A percentile compares a stretch with the other conserved stretches of the same genome.
Conservation (phyloP, 2,888 invertebrate species). For the Carabus problematicus region DNA sequence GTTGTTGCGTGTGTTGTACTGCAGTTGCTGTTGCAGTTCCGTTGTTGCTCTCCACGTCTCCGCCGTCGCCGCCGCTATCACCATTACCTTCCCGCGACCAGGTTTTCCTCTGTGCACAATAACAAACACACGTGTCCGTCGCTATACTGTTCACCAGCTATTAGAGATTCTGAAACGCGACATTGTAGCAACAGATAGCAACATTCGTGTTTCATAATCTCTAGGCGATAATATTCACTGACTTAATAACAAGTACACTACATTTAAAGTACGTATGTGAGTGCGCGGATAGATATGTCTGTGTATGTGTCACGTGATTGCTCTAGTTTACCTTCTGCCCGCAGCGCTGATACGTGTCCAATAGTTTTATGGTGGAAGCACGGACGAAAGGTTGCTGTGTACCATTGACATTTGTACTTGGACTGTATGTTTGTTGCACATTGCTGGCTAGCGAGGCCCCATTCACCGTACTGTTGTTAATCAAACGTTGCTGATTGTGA, state of each 20-base stretch:
- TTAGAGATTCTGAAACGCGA: no score
- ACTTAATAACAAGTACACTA: background rate
- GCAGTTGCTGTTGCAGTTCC: conserved; percentile 55
- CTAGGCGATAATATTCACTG: no score
- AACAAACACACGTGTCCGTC: conserved; percentile 15
- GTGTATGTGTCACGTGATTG: background rate
- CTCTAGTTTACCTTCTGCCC: conserved; percentile 66
- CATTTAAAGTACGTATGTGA: no score
- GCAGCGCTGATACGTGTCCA: conserved; percentile 73
- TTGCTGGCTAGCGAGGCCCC: conserved; percentile 39
- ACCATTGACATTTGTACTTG: conserved; percentile 54
- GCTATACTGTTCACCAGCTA: background rate
- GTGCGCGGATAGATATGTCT: background rate
- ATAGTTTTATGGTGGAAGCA: conserved; percentile 71
- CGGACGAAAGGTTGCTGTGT: conserved; percentile 67
- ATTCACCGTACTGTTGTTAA: conserved; percentile 28
- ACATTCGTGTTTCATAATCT: no score
- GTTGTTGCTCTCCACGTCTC: conserved; percentile 54
- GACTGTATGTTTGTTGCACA: conserved; percentile 46
- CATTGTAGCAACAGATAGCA: no score
- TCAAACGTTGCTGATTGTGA: conserved; percentile 49
- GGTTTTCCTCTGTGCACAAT: conserved; percentile 64
- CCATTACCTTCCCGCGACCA: conserved; percentile 70
- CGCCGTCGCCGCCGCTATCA: conserved; percentile 63
- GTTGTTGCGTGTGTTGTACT: conserved; percentile 58